Base-by-base conservation (phyloP, 2,797 vertebrate species). In the Neomorphus geoffroyi region DNA sequence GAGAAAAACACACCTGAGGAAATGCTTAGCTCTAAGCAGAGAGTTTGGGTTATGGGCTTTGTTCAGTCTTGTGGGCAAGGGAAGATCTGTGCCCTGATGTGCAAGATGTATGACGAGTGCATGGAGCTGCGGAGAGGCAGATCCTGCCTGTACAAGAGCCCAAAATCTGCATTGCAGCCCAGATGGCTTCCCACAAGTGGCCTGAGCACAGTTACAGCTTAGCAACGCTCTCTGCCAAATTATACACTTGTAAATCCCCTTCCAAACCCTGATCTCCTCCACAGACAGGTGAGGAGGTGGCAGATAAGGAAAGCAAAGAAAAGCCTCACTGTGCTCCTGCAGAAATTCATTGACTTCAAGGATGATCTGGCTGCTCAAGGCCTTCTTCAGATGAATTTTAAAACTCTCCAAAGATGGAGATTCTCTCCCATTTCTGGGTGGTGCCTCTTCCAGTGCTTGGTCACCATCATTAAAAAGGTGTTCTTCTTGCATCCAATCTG, bases 101-200 rank as follows among this genome's bases (percentile, higher is more conserved):
- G 27, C 1, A 2, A 17, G 60, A 30, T 4, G 58, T 32, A 2
- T 1, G 13, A 30, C 1, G 17, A 37, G 33, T 3, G 1, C 2
- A 0, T 5, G 28, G 15, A 60, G 41, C 28, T 35, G 46, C 28
- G 6, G 45, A 13, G 24, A 5, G 30, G 33, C 39, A 48, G 56
- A n/a, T 24, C 26, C 57, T 19, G n/a, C n/a, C 45, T 24, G 45
- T 11, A 8, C 30, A 4, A 9, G 32, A 65, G 41, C 27, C 57
- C 46, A 2, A 15, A 45, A 43, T 3, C 27, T 4, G 8, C 33
- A 5, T 4, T 10, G 51, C 64, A 32, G 69, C 24, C 0, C 0
- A 18, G 18, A 23, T 7, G 18, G 28, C 67, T 69, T 67, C 48
- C 32, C 33, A 9, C 2, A 1, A 16, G 54, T 1, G 9, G 13